Conservation (phyloP, 2,888 invertebrate species). For the Nemapogon koenigi region DNA sequence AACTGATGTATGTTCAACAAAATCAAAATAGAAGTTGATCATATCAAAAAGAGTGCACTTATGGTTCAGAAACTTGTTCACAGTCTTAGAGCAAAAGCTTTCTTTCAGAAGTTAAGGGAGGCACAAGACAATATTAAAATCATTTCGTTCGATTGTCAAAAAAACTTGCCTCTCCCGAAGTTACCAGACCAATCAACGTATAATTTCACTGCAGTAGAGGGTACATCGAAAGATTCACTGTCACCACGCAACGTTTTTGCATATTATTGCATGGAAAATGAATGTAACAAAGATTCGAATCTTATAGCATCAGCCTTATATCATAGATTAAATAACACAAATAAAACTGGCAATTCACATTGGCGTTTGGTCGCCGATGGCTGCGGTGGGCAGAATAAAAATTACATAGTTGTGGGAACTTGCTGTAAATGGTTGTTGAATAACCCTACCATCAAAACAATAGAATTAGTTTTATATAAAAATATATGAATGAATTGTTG, state of each 20-base stretch:
- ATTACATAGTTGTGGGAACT: constrained; percentile 19
- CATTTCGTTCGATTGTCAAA: background rate
- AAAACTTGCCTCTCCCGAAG: background rate
- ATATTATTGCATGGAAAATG: constrained; percentile 23
- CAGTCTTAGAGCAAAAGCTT: background rate
- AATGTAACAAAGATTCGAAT: constrained; percentile 21
- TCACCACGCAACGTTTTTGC: constrained; percentile 17
- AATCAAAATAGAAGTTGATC: background rate
- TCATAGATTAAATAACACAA: constrained; percentile 16
- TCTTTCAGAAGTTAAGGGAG: too few species aligned
- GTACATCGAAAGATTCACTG: background rate
- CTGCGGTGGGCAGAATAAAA: constrained; percentile 21
- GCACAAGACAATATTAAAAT: too few species aligned
- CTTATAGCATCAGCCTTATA: constrained; percentile 24
- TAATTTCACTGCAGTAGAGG: background rate
- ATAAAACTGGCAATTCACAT: constrained; percentile 3
- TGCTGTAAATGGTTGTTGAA: constrained; percentile 18
- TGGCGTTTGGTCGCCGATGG: constrained; percentile 12
- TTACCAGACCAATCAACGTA: background rate
- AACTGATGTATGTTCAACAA: background rate
- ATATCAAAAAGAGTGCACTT: background rate
- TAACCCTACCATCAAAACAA: too few species aligned
- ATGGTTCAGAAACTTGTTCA: background rate
- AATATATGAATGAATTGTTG: too few species aligned
- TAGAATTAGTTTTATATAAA: too few species aligned